Evolutionary conservation across 2,797 vertebrate species (phyloP).

Genomic region (Phylloscopus collybita): DNA sequence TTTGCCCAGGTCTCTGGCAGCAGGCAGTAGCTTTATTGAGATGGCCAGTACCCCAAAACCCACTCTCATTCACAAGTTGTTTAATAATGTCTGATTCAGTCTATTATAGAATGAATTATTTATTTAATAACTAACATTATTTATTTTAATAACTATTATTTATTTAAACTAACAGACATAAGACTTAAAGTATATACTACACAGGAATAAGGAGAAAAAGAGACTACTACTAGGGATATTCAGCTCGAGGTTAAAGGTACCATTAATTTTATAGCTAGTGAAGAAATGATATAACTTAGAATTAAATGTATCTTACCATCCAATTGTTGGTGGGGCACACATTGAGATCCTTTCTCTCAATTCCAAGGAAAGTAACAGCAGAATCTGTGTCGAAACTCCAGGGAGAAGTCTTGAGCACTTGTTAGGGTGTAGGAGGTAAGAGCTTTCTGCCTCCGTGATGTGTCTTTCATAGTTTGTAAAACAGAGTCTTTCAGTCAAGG

Average conservation of each 20-base stretch:
- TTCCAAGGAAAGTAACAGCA: not conserved
- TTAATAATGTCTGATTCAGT: not conserved
- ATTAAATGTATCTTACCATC: not conserved
- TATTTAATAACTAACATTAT: no score
- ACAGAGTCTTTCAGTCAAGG: not conserved
- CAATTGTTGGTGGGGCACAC: not conserved
- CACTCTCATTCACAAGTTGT: not conserved
- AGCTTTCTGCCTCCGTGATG: not conserved
- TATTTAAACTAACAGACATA: not conserved
- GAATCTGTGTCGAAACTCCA: not conserved
- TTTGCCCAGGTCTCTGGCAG: not conserved
- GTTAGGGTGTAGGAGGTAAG: not conserved
- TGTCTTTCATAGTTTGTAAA: not conserved
- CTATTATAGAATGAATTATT: not conserved
- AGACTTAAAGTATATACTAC: no score
- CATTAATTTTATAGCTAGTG: not conserved
- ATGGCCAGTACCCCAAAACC: not conserved
- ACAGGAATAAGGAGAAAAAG: not conserved
- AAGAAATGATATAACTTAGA: not conserved
- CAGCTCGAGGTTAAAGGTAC: not conserved
- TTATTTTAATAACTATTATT: no score
- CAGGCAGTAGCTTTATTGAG: not conserved
- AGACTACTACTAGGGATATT: not conserved
- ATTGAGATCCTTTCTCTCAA: fast-evolving
- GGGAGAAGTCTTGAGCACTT: not conserved